Evolutionary conservation across 2,888 invertebrate species (phyloP).

Genomic region (Agriopis marginaria): DNA sequence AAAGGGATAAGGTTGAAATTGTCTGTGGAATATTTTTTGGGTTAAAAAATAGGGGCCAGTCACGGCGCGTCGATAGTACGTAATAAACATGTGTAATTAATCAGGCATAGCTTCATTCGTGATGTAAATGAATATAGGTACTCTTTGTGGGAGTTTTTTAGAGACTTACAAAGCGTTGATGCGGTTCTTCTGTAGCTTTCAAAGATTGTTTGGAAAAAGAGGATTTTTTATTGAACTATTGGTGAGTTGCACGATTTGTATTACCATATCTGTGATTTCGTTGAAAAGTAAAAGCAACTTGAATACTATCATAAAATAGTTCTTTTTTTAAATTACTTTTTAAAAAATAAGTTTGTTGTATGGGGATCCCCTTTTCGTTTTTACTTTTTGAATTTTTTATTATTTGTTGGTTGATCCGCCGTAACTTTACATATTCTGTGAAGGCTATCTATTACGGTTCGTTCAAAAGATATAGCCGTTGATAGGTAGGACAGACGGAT

Average conservation of each 20-base stretch:
- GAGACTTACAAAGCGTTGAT: not conserved
- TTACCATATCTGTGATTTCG: not conserved
- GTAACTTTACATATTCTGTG: too few relatives aligned
- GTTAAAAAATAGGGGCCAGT: constrained; percentile 39
- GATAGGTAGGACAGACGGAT: too few relatives aligned
- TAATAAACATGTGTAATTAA: constrained; percentile 43
- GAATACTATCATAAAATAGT: not conserved
- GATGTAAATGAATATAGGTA: constrained; percentile 12
- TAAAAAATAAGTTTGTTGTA: too few relatives aligned
- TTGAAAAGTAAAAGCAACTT: not conserved
- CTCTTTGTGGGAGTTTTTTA: constrained; percentile 12
- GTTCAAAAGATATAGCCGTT: too few relatives aligned
- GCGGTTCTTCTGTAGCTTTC: too few relatives aligned
- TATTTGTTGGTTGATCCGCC: too few relatives aligned
- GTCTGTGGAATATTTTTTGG: not conserved
- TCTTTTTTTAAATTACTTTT: too few relatives aligned
- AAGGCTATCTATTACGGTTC: too few relatives aligned
- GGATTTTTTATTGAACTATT: constrained; percentile 20
- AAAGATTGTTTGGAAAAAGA: not conserved
- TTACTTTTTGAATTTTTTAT: too few relatives aligned
- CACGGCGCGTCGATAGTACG: constrained; percentile 37
- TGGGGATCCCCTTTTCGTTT: too few relatives aligned
- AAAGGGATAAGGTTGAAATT: constrained; percentile 14
- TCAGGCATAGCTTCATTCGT: constrained; percentile 34
- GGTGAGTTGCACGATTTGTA: constrained; percentile 6